These are phyloP conservation scores for Thysanoteuthis rhombus DNA, from an alignment of 2,888 invertebrate species.

Conservation along the genomic window DNA sequence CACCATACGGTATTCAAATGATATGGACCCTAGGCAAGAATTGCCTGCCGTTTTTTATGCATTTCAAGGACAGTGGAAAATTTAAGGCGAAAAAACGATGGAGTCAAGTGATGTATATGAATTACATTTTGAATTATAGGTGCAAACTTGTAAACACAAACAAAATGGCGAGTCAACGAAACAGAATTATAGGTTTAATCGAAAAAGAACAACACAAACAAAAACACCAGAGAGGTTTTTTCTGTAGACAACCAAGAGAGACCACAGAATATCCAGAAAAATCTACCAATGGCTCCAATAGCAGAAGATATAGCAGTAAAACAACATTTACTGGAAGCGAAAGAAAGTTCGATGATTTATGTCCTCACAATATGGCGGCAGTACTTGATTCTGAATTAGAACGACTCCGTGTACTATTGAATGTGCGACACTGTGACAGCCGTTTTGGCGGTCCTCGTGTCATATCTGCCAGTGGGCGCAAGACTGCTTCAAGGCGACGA, in stretches of 20 bases:
- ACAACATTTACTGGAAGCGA: background rate
- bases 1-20: constrained; percentile 46
- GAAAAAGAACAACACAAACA: constrained; percentile 37
- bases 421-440: background rate
- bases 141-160: constrained; percentile 31
- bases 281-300: background rate
- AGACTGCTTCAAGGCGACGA: background rate
- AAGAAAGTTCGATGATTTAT: background rate
- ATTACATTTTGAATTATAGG: constrained; percentile 45
- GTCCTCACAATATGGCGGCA: background rate
- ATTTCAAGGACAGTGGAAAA: constrained; percentile 41
- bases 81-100: constrained; percentile 46
- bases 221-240: background rate
- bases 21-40: constrained; percentile 38
- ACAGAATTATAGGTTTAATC: constrained; percentile 36
- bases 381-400: constrained; percentile 1
- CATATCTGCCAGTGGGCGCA: too few relatives aligned
- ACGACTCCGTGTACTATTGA: background rate
- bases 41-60: constrained; percentile 42
- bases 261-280: too few relatives aligned
- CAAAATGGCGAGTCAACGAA: constrained; percentile 28
- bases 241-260: background rate
- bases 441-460: too few relatives aligned
- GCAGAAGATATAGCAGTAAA: background rate
- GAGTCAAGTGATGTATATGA: constrained; percentile 50